Evolutionary conservation across 2,888 invertebrate genomes (phyloP).

Genomic region (Galerucella nymphaeae): DNA sequence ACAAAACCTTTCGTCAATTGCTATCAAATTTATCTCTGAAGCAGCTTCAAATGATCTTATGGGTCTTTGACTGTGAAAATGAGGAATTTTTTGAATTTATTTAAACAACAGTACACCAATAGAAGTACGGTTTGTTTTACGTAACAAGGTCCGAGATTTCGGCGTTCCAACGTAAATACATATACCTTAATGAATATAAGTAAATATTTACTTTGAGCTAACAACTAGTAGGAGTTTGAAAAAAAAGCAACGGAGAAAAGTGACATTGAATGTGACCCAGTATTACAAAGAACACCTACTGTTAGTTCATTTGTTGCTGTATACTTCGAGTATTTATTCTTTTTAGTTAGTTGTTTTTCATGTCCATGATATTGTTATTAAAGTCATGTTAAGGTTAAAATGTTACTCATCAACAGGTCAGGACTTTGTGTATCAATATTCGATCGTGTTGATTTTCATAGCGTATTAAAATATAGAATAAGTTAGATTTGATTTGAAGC

Average conservation of each 20-base stretch:
- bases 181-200: not conserved
- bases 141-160: slow-evolving; percentile 20
- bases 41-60: too few species aligned
- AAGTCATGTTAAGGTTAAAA: slow-evolving; percentile 27
- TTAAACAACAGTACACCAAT: slow-evolving; percentile 18
- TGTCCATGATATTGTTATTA: slow-evolving; percentile 32
- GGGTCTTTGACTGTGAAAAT: too few species aligned
- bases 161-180: slow-evolving; percentile 24
- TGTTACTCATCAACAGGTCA: slow-evolving; percentile 8
- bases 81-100: not conserved
- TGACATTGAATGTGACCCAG: slow-evolving; percentile 37
- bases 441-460: too few species aligned
- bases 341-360: slow-evolving; percentile 27
- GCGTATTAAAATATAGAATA: too few species aligned
- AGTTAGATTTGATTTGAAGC: too few species aligned
- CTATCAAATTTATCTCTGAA: too few species aligned
- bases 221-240: slow-evolving; percentile 29
- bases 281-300: slow-evolving; percentile 36
- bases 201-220: slow-evolving; percentile 27
- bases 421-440: not conserved
- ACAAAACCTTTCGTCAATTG: too few species aligned
- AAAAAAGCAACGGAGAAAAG: slow-evolving; percentile 24
- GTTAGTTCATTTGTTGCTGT: slow-evolving; percentile 23
- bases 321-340: slow-evolving; percentile 23
- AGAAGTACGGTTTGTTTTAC: slow-evolving; percentile 17